phyloP scores from a whole-genome alignment of 2,797 vertebrate species.

The Danionella dracula region DNA sequence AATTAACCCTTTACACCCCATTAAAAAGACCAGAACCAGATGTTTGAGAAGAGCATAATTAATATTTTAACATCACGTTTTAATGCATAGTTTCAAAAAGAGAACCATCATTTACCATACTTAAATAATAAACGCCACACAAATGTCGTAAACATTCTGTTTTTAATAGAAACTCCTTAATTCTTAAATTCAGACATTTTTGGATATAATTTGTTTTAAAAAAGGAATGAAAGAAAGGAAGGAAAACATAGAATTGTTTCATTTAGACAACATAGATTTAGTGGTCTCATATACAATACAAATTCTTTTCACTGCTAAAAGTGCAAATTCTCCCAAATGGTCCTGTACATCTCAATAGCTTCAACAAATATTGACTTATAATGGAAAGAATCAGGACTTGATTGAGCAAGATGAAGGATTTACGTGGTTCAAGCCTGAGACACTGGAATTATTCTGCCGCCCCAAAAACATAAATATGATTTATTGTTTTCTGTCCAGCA shows the following conservation, averaged over 20 bases:
- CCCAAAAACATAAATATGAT: conserved; percentile 43
- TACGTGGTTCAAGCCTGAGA: conserved; percentile 55
- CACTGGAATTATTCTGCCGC: conserved; percentile 53
- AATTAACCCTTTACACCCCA: too few species aligned
- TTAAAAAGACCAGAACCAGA: too few species aligned
- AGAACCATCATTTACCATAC: too few species aligned
- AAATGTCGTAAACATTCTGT: conserved; percentile 61
- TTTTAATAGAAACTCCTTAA: conserved; percentile 80
- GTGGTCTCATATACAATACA: conserved; percentile 78
- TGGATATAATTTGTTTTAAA: conserved; percentile 66
- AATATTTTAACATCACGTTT: too few species aligned
- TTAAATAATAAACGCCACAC: neutral
- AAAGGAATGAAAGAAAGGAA: conserved; percentile 50
- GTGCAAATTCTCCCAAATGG: conserved; percentile 74
- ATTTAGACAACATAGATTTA: conserved; percentile 77
- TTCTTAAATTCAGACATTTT: conserved; percentile 79
- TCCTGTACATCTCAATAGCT: conserved; percentile 57
- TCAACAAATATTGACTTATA: conserved; percentile 61
- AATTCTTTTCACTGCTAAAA: conserved; percentile 73
- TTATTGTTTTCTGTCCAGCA: conserved; percentile 22
- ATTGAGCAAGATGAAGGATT: conserved; percentile 49
- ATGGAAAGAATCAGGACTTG: conserved; percentile 46
- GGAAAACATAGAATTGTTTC: conserved; percentile 75
- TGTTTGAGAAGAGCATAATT: too few species aligned
- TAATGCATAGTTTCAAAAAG: too few species aligned